Base-by-base conservation (phyloP, 2,888 invertebrate genomes). In the Apamea crenata region DNA sequence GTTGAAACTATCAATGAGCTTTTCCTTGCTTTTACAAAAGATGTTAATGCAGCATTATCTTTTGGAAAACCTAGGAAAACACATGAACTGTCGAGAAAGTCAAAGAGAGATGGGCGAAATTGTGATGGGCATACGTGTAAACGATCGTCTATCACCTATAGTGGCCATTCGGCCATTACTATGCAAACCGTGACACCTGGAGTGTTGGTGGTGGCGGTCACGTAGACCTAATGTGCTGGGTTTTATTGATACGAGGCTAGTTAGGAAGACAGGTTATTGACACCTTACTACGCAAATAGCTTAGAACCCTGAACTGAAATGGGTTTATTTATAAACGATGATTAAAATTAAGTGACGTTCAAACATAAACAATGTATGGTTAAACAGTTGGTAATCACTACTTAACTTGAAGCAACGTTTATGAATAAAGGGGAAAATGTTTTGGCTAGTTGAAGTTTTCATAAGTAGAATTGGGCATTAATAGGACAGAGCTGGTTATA, bases 51-150 rank as follows among this genome's bases (percentile, higher is more conserved):
- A 10, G 25, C 56, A 56, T 10, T 25, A 56, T 50, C 16, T 47
- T 79, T 71, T 63, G 59, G 75, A 81, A 74, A 85, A 81, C 21
- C 50, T 36, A 56, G 66, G 56, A 75, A 78, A 82, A 71, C 53
- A 53, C 67, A 74, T 56, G 18, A 68, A 67, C n/a, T 29, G 25
- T 32, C 59, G 70, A 83, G 85, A 85, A 85, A 85, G 85, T 80
- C 21, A n/a, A 56, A 59, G 72, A 83, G 76, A 67, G 74, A 86
- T 83, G 81, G 81, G 85, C 21, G 71, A 74, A 71, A 83, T 85
- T 66, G 71, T 59, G 40, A 53, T 82, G 68, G 73, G 4, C 53
- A 74, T 76, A 74, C 76, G 68, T 79, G 74, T 63, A 50, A 65
- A 74, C 47, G 73, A 74, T 76, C 25, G 36, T n/a, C 67, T 70